Evolutionary conservation across 2,113 vertebrate genomes (phyloP).

Genomic region (Hymenochirus boettgeri): DNA sequence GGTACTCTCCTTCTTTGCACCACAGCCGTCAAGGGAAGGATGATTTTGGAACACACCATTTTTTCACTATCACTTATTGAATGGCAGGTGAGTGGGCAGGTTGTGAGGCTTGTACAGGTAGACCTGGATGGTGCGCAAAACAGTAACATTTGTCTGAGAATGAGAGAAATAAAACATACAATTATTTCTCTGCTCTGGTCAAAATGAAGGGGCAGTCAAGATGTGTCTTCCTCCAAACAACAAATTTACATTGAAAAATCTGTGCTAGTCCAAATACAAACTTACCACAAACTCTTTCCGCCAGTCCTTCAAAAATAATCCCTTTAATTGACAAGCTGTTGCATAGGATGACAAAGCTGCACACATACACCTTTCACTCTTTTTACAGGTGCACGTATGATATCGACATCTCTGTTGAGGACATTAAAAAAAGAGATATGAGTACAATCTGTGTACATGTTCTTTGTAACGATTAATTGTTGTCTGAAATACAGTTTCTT

Average conservation of each 20-base stretch:
- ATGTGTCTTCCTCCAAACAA: no score
- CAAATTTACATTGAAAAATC: no score
- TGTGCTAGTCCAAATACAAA: no score
- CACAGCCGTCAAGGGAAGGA: constrained; percentile 66
- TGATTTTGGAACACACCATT: constrained; percentile 56
- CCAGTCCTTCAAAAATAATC: constrained; percentile 66
- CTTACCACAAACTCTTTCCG: constrained; percentile 67
- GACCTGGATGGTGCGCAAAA: constrained; percentile 63
- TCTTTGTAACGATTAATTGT: no score
- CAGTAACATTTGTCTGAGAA: constrained; percentile 62
- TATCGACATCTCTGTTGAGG: constrained; percentile 80
- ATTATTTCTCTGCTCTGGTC: no score
- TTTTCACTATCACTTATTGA: constrained; percentile 48
- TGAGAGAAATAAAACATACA: constrained; percentile 22
- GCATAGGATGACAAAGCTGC: constrained; percentile 75
- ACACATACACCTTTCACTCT: constrained; percentile 83
- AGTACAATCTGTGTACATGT: no score
- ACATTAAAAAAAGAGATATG: not conserved
- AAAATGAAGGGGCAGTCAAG: no score
- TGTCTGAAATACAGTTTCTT: no score
- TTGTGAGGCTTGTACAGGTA: constrained; percentile 55
- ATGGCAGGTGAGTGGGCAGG: constrained; percentile 64
- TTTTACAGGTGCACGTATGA: constrained; percentile 85
- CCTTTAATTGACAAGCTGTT: constrained; percentile 67
- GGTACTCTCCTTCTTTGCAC: constrained; percentile 59